These are phyloP conservation scores for Drosophila bifasciata DNA, from an alignment of 1,140 invertebrate species.

Conservation along the genomic window DNA sequence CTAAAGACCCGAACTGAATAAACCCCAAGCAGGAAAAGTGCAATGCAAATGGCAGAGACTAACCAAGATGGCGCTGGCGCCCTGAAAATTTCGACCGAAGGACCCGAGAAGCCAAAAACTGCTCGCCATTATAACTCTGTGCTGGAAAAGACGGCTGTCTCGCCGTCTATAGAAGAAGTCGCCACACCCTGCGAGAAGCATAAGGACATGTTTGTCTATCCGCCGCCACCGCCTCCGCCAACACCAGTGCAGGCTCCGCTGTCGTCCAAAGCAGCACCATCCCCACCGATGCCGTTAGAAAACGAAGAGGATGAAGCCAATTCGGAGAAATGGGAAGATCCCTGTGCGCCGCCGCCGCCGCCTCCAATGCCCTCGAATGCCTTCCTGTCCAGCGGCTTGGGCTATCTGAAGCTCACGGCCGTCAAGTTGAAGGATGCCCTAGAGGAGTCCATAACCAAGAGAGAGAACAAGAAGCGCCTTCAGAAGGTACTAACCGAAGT, in stretches of 20 bases:
- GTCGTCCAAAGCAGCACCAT: constrained; percentile 1
- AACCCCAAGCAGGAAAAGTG: constrained; percentile 20
- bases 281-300: constrained; percentile 25
- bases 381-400: constrained; percentile 11
- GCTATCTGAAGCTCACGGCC: constrained; percentile 57
- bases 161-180: constrained; percentile 22
- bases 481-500: constrained; percentile 23
- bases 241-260: constrained; percentile 67
- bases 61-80: constrained; percentile 76
- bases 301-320: constrained; percentile 65
- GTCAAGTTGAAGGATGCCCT: constrained; percentile 65
- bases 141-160: constrained; percentile 28
- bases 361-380: constrained; percentile 57
- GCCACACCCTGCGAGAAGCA: constrained; percentile 19
- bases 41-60: constrained; percentile 61
- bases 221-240: constrained; percentile 75
- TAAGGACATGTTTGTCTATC: constrained; percentile 46
- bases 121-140: constrained; percentile 13
- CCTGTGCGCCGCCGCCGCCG: constrained; percentile 67
- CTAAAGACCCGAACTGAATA: neutral
- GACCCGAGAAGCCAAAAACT: constrained; percentile 22
- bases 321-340: constrained; percentile 72
- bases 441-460: constrained; percentile 67
- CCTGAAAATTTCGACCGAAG: constrained; percentile 40
- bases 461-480: constrained; percentile 51